Evolutionary conservation across 2,113 vertebrate species (phyloP).

Genomic region (Galbula dea): DNA sequence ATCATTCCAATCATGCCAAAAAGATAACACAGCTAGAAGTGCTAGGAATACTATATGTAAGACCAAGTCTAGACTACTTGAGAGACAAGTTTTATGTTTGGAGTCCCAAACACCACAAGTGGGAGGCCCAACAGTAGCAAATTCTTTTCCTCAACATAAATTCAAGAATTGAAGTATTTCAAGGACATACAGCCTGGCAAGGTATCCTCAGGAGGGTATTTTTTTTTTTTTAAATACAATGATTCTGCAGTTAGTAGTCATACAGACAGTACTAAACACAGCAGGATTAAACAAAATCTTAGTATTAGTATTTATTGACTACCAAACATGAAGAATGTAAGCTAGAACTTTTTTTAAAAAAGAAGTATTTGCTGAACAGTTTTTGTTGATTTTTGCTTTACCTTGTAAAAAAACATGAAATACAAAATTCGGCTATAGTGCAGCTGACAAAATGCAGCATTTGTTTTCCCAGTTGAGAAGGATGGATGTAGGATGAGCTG

Average conservation of each 20-base stretch:
- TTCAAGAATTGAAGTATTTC: neutral
- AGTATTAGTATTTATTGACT: neutral
- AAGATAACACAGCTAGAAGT: neutral
- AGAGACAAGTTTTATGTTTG: neutral
- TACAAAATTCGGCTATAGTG: neutral
- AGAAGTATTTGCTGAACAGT: neutral
- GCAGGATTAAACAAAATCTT: neutral
- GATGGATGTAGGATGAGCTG: neutral
- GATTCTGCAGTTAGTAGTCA: neutral
- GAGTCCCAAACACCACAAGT: neutral
- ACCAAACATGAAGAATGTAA: neutral
- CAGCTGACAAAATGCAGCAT: neutral
- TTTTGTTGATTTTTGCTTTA: neutral
- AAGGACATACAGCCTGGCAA: neutral
- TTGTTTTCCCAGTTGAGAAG: neutral
- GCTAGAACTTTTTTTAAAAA: neutral
- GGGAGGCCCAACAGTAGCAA: neutral
- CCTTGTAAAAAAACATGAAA: neutral
- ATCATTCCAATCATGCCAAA: neutral
- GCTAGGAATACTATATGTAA: neutral
- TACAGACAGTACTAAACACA: neutral
- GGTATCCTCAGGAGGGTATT: neutral
- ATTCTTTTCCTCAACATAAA: neutral
- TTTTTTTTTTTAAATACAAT: neutral
- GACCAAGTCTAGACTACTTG: neutral